These are phyloP conservation scores for Hydriomena furcata DNA, from an alignment of 2,888 invertebrate genomes.

Conservation along the genomic window DNA sequence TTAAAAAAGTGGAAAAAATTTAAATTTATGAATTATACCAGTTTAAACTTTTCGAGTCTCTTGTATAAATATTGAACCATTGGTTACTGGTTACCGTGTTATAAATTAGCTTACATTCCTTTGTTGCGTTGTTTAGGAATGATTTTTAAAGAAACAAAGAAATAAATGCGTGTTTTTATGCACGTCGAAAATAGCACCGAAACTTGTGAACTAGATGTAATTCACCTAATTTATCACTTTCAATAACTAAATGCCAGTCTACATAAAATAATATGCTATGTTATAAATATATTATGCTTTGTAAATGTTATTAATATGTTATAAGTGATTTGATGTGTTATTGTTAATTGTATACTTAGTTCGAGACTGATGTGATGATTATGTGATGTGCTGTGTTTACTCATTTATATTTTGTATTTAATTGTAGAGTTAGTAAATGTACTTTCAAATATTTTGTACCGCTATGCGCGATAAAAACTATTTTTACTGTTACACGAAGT, in stretches of 20 bases:
- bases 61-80: no score
- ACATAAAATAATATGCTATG: no score
- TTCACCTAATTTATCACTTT: no score
- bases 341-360: conserved; percentile 39
- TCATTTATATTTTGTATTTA: conserved; percentile 58
- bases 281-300: conserved; percentile 5
- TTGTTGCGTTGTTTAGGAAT: background rate
- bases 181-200: background rate
- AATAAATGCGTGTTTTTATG: background rate
- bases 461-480: conserved; percentile 19
- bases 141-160: background rate
- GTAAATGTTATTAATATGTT: background rate
- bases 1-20: no score
- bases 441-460: conserved; percentile 32
- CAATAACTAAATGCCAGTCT: no score
- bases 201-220: no score
- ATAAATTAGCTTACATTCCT: background rate
- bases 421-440: conserved; percentile 35
- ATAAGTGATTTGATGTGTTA: conserved; percentile 7
- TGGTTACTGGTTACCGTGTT: no score
- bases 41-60: no score
- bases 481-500: no score
- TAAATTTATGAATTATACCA: no score
- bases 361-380: conserved; percentile 69
- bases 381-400: conserved; percentile 65